Evolutionary conservation across 2,113 vertebrate genomes (phyloP).

Genomic region (Apus apus): DNA sequence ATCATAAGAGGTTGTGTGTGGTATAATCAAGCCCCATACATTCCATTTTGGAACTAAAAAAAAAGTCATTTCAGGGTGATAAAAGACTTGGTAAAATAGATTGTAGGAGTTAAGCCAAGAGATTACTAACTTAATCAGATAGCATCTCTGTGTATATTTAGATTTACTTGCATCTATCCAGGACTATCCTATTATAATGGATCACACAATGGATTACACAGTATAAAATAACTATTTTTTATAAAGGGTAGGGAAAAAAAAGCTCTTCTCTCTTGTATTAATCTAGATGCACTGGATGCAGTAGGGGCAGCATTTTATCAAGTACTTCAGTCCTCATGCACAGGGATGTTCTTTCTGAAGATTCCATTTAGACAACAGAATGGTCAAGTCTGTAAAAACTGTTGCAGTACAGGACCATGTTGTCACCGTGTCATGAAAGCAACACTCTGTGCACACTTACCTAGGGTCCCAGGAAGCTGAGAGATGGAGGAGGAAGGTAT

Average conservation of each 20-base stretch:
- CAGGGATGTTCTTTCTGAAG: background rate
- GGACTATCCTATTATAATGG: background rate
- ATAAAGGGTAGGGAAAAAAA: background rate
- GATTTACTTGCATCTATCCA: background rate
- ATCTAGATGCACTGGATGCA: background rate
- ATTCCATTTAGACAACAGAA: background rate
- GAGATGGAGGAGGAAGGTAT: background rate
- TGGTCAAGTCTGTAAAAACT: background rate
- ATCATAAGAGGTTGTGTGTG: background rate
- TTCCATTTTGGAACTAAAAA: background rate
- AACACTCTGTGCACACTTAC: background rate
- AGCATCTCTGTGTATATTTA: background rate
- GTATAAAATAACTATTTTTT: background rate
- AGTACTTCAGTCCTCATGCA: background rate
- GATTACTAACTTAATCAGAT: slow-evolving; percentile 2
- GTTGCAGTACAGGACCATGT: background rate
- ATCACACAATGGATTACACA: background rate
- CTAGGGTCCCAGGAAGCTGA: background rate
- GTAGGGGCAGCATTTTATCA: background rate
- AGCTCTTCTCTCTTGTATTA: background rate
- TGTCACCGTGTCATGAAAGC: background rate
- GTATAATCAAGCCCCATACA: background rate
- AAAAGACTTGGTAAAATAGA: background rate
- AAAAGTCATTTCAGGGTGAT: slow-evolving; percentile 2
- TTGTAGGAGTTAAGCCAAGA: background rate